Base-by-base conservation (phyloP, 2,888 invertebrate species). In the Campoplex capitator region DNA sequence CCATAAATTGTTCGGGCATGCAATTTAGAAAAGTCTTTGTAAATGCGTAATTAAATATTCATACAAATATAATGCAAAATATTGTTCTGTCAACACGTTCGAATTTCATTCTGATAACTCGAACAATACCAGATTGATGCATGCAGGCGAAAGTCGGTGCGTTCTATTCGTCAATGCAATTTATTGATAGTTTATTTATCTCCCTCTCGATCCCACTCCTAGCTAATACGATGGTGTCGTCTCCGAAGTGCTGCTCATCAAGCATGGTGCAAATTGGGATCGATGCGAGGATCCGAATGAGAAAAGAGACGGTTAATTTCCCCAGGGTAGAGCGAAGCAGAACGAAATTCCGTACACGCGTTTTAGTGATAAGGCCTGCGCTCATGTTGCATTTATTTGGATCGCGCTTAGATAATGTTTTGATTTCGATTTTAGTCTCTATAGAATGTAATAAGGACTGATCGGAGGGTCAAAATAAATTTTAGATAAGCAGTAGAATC, bases 231-330 rank as follows among this genome's bases (percentile, higher is more conserved):
- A 75, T 32, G 76, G 71, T 62, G 70, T 76, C 54, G 85, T 84
- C 88, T 88, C 88, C 68, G 54, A 78, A 87, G 86, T 80, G 81
- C 84, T 80, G 84, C 78, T 90, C 88, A 89, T 90, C 88, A 87
- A 73, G 73, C 78, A 85, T 56, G 85, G 84, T 88, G 86, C 85
- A 91, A 91, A 91, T 91, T 91, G 89, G 87, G 88, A 90, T 90
- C 90, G 88, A 87, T 89, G 80, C 83, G 74, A 83, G 80, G 77
- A 71, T 70, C 65, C 82, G 73, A 76, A 68, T 28, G 45, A 56
- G 58, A n/a, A 85, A 71, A 62, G 62, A 70, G 83, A 77, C 85
- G 80, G 88, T 89, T 91, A 91, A 91, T 91, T 91, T 91, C 91
- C 91, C 91, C 71, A 82, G 90, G 88, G 91, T 86, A 79, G 68